A percentile compares a stretch with the other conserved stretches of the same genome.
Evolutionary conservation across 2,888 invertebrate genomes (phyloP).

Genomic region (Sesia apiformis): DNA sequence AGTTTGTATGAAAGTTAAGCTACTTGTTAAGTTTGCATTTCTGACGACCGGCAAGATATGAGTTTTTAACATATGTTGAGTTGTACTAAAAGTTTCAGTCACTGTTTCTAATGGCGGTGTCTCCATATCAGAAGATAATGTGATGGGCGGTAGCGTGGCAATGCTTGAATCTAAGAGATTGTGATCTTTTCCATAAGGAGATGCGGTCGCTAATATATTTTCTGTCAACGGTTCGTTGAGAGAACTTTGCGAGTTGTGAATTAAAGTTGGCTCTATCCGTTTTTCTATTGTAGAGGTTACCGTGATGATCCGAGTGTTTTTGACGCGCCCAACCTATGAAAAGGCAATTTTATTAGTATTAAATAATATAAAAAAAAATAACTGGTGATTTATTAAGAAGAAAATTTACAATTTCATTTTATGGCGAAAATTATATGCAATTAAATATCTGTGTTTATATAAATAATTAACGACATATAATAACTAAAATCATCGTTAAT

Average conservation of each 20-base stretch:
- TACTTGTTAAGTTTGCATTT: constrained; percentile 82
- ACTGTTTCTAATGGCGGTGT: constrained; percentile 91
- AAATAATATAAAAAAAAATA: not conserved
- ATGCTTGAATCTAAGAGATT: constrained; percentile 83
- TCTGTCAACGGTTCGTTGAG: constrained; percentile 88
- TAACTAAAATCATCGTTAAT: no score
- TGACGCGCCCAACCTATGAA: constrained; percentile 86
- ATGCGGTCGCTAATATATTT: constrained; percentile 87
- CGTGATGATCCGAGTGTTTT: constrained; percentile 90
- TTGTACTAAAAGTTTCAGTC: constrained; percentile 93
- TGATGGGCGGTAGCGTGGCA: constrained; percentile 87
- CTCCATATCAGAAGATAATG: constrained; percentile 82
- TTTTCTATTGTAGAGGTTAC: constrained; percentile 91
- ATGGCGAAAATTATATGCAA: no score
- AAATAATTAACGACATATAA: no score
- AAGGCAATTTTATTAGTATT: constrained; percentile 8
- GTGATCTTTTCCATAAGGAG: constrained; percentile 82
- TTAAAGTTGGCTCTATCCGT: constrained; percentile 77
- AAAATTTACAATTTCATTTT: no score
- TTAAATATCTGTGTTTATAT: no score
- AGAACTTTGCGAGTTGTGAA: constrained; percentile 70
- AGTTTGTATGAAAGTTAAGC: constrained; percentile 89
- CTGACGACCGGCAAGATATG: constrained; percentile 89
- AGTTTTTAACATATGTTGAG: constrained; percentile 90
- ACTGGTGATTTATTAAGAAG: no score